Evolutionary conservation across 2,113 vertebrate species (phyloP), one percentile per base, ranked within the genome.

Genomic region (Percopsis transmontana): DNA sequence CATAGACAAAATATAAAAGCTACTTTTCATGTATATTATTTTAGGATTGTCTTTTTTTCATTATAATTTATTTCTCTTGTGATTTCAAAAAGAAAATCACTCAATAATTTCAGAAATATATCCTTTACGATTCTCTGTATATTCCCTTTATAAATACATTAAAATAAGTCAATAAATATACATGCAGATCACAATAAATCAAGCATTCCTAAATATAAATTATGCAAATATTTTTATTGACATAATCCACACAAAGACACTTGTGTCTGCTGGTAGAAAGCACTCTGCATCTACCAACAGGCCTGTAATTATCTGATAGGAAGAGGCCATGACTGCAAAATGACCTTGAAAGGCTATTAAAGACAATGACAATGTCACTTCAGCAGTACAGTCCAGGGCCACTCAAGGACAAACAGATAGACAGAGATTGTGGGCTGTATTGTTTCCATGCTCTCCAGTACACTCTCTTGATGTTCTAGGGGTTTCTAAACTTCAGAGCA

Each of bases 331-430:
- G 55, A 50, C 40, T 54, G 58, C 58, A 70, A 62, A 58, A 77
- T 41, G 61, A 73, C 82, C 73, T 76, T 58, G 76, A 39, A 55
- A 24, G 39, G 50, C 66, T 64, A 74, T 76, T 81, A 68, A 60
- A 72, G 64, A 62, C 62, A 65, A 54, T 75, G 67, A 67, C 56
- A 45, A 54, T 39, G 69, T 74, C 74, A 66, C 62, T 56, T 70
- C 38, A 48, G 77, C 42, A 24, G 60, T 79, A 56, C 39, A 44
- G 16, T 64, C 19, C 61, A 41, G 61, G 39, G 67, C 74, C 58
- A 63, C 61, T 41, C 44, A 15, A 38, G 76, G 44, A 68, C 70
- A 59, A 16, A 68, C 16, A 68, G 67, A 80, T 58, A 61, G 59
- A 52, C 61, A 13, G 55, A 74, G 68, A 54, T 23, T 57, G 41